These are phyloP conservation scores for Drosophila planitibia DNA, from an alignment of 2,888 invertebrate genomes.

Conservation along the genomic window DNA sequence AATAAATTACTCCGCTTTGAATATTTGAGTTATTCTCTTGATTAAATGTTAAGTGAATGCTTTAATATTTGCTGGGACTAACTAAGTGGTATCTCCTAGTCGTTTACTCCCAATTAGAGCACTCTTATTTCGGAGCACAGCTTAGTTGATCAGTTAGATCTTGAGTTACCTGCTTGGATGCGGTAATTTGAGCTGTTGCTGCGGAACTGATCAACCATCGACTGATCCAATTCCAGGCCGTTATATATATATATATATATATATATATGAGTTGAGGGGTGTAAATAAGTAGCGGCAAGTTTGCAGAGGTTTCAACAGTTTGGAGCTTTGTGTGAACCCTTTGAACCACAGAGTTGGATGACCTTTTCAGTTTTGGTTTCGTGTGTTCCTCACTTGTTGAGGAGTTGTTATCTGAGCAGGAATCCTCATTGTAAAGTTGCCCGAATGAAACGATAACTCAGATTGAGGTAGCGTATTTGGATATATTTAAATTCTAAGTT, in stretches of 20 bases:
- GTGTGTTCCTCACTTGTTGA: slow-evolving; percentile 17
- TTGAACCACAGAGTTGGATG: slow-evolving; percentile 7
- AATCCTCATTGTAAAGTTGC: neutral
- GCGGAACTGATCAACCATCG: slow-evolving; percentile 43
- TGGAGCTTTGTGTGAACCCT: slow-evolving; percentile 24
- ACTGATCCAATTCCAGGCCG: slow-evolving; percentile 43
- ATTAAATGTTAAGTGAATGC: neutral
- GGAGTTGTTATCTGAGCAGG: neutral
- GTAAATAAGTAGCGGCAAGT: slow-evolving; percentile 21
- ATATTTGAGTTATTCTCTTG: neutral
- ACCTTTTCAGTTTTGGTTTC: neutral
- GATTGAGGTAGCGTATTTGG: neutral
- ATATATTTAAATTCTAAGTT: neutral
- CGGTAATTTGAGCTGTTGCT: slow-evolving; percentile 50
- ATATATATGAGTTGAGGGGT: neutral
- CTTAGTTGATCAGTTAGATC: slow-evolving; percentile 14
- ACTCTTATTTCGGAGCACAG: slow-evolving; percentile 16
- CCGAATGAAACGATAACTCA: neutral
- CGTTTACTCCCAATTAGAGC: neutral
- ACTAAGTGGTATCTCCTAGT: neutral
- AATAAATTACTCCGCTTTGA: neutral
- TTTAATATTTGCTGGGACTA: neutral
- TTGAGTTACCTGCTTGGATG: slow-evolving; percentile 54
- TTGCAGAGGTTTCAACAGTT: slow-evolving; percentile 14
- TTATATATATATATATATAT: neutral